Evolutionary conservation across 2,113 vertebrate species (phyloP), one percentile per base, ranked within the genome.

Genomic region (Mirounga angustirostris): DNA sequence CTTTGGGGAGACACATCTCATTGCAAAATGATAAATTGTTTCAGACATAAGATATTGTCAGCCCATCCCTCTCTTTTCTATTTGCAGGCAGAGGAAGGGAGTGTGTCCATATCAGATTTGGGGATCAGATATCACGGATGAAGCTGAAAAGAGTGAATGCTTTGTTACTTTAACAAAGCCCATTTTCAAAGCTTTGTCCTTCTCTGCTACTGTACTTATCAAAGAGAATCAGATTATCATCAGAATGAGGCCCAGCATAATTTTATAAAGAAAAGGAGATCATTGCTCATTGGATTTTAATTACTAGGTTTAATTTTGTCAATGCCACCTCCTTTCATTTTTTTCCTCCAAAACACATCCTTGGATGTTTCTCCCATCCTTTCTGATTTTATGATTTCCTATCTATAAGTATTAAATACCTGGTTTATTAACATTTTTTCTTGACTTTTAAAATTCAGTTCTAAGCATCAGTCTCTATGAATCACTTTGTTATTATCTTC

Each of bases 241-340:
- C 73, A 95, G 36, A 88, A 93, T 26, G 85, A 92, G 36, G 40
- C 81, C 71, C 78, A 26, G 58, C 7, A 89, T 59, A 69, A 63
- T 65, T 94, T 95, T 73, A 91, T 91, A 88, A 84, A 84, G 76
- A 93, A 97, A 97, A 33, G 46, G 78, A 65, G 71, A 91, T 93
- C 63, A 67, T 96, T 94, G 91, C 40, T 97, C 95, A 82, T 13
- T 94, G 82, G 26, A 21, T 82, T 98, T 96, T 97, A 98, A 97
- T 96, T 95, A 96, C 52, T 71, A 63, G 30, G 21, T 86, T 95
- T 93, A 95, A 89, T 96, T 95, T 93, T 88, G 59, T 52, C 36
- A 2, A 1, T 78, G 50, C 46, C n/a, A 67, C 46, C 50, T 79
- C 82, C 26, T 97, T 89, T 54, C 50, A 91, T 91, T 95, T 89